phyloP scores from a whole-genome alignment of 1,140 invertebrate genomes.

The Rhagoletis pomonella region DNA sequence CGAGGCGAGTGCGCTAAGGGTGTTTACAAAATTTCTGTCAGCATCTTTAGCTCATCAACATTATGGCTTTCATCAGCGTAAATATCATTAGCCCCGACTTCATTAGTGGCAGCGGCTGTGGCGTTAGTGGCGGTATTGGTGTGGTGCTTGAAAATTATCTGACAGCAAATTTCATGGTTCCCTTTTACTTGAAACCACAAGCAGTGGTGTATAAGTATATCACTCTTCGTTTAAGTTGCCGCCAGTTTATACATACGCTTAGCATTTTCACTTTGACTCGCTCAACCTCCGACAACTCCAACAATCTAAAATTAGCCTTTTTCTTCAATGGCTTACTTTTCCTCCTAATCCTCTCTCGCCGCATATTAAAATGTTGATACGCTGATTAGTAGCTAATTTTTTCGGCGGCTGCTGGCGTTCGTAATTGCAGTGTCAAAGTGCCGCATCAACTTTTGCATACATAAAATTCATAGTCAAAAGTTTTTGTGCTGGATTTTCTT shows the following conservation, averaged over 20 bases:
- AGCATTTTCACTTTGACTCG: no score
- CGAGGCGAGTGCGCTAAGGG: background rate
- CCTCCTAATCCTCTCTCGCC: background rate
- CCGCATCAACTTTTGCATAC: constrained; percentile 32
- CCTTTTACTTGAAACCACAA: background rate
- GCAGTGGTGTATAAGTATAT: background rate
- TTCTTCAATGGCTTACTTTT: background rate
- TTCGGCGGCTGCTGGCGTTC: background rate
- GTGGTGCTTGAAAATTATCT: constrained; percentile 18
- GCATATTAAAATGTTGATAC: background rate
- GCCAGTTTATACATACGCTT: background rate
- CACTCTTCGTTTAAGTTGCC: background rate
- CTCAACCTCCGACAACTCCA: background rate
- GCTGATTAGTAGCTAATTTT: constrained; percentile 43
- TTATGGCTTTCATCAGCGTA: constrained; percentile 47
- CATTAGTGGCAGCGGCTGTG: constrained; percentile 22
- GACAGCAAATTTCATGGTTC: background rate
- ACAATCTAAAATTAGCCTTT: no score
- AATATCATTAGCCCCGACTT: constrained; percentile 48
- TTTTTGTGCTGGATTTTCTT: background rate
- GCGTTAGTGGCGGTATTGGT: background rate
- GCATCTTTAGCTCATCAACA: constrained; percentile 49
- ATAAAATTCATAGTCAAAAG: constrained; percentile 29
- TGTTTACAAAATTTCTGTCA: constrained; percentile 45
- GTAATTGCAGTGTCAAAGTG: constrained; percentile 46